Conservation (phyloP, 2,113 vertebrate species). For the Cromileptes altivelis region DNA sequence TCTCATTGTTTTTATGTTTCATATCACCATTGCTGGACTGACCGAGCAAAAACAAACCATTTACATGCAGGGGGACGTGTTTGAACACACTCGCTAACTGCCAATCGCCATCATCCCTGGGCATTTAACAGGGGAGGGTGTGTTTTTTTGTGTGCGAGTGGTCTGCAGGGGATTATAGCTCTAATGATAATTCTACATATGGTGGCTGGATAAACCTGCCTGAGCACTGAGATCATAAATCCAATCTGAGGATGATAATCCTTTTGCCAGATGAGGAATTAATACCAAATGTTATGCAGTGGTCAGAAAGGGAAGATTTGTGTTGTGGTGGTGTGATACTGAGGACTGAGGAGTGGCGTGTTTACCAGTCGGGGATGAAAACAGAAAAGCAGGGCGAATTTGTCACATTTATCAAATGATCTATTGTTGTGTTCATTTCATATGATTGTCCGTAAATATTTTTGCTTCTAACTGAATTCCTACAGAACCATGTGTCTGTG, state of each 20-base stretch:
- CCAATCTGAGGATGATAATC: constrained; percentile 85
- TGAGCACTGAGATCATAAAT: constrained; percentile 83
- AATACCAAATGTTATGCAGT: constrained; percentile 78
- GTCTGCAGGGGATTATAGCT: constrained; percentile 76
- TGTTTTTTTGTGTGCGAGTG: constrained; percentile 52
- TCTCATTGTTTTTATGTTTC: constrained; percentile 57
- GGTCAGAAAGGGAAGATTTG: constrained; percentile 57
- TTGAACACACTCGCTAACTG: constrained; percentile 51
- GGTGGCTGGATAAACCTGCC: constrained; percentile 84
- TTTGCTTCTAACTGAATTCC: constrained; percentile 27
- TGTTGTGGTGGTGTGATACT: constrained; percentile 44
- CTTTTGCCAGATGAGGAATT: constrained; percentile 84
- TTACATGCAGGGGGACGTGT: constrained; percentile 26
- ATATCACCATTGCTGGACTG: constrained; percentile 11
- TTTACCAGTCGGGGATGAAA: constrained; percentile 21
- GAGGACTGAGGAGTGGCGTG: constrained; percentile 21
- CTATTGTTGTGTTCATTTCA: constrained; percentile 15
- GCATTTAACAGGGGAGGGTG: constrained; percentile 47
- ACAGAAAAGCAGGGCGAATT: neutral
- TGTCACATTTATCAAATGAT: neutral
- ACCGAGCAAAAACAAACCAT: constrained; percentile 29
- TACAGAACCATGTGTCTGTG: constrained; percentile 5
- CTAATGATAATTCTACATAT: constrained; percentile 87
- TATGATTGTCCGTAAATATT: constrained; percentile 5
- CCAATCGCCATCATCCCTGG: constrained; percentile 55